Conservation (phyloP, 2,797 vertebrate species). For the Alfaro cultratus region DNA sequence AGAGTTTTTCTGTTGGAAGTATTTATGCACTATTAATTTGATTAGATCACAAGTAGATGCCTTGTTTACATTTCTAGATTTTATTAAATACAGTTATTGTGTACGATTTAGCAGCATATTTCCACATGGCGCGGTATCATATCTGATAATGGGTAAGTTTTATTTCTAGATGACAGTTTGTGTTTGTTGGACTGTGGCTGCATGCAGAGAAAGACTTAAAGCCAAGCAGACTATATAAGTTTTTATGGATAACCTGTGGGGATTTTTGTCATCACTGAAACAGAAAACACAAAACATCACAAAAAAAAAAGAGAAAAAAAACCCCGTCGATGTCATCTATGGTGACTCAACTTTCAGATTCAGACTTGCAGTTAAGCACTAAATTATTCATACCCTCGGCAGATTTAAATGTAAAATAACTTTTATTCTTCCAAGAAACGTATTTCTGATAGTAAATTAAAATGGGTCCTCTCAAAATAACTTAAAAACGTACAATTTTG, state of each 20-base stretch:
- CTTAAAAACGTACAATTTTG: neutral
- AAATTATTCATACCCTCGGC: neutral
- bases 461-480: neutral
- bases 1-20: neutral
- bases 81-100: neutral
- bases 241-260: neutral
- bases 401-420: neutral
- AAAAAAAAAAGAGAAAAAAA: neutral
- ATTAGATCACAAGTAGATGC: neutral
- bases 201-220: neutral
- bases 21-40: neutral
- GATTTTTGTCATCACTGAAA: neutral
- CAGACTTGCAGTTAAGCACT: neutral
- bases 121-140: neutral
- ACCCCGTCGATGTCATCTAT: neutral
- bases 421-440: neutral
- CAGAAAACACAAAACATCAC: neutral
- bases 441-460: neutral
- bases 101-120: neutral
- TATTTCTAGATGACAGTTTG: neutral
- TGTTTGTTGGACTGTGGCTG: neutral
- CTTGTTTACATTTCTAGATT: neutral
- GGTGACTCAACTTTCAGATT: neutral
- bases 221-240: neutral
- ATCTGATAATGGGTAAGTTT: neutral